phyloP scores from a whole-genome alignment of 2,113 vertebrate genomes.

The Eclectus roratus region DNA sequence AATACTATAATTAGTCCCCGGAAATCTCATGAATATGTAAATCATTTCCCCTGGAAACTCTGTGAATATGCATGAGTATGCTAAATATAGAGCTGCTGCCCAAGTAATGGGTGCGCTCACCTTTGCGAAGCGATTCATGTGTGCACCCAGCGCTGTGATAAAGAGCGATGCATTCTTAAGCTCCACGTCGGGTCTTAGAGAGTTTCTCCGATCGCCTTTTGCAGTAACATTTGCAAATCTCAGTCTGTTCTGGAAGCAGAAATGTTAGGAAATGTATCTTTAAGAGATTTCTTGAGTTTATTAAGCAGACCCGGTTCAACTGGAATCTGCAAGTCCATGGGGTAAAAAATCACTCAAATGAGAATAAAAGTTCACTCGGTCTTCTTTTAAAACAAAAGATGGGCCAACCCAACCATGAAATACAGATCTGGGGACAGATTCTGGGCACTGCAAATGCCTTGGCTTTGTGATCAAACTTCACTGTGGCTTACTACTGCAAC shows the following conservation, averaged over 20 bases:
- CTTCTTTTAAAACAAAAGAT: background rate
- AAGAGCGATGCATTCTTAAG: background rate
- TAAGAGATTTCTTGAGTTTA: background rate
- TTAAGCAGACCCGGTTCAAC: background rate
- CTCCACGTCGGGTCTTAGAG: background rate
- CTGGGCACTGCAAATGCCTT: background rate
- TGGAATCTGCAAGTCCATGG: background rate
- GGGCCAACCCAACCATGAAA: background rate
- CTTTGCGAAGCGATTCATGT: background rate
- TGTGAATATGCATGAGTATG: background rate
- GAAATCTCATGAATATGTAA: background rate
- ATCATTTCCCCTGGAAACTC: background rate
- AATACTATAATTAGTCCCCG: background rate
- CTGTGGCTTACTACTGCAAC: background rate
- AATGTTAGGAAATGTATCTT: background rate
- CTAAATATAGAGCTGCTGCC: background rate
- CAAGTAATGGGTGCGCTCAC: background rate
- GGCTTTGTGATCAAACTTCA: background rate
- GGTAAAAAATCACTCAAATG: background rate
- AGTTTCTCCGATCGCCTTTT: background rate
- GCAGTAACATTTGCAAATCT: background rate
- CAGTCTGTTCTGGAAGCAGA: background rate
- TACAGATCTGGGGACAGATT: background rate
- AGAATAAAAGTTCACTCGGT: background rate
- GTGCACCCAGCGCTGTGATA: background rate